Evolutionary conservation across 1,140 invertebrate genomes (phyloP).

Genomic region (Drosophila guanche): DNA sequence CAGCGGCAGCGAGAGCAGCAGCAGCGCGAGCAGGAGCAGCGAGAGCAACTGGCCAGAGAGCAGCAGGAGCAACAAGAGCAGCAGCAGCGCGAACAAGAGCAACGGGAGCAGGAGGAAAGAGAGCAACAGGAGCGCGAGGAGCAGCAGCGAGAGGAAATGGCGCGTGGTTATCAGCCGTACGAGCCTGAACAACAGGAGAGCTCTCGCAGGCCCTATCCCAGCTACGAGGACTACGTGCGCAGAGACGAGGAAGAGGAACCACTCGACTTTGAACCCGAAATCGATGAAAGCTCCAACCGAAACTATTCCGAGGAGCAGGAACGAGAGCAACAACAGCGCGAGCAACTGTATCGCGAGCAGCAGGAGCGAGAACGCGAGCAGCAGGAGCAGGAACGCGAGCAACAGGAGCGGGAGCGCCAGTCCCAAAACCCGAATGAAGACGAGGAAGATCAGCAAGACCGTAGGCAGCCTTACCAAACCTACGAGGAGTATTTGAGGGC

Average conservation of each 20-base stretch:
- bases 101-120: constrained; percentile 24
- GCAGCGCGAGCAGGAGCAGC: constrained; percentile 4
- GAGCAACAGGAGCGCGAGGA: constrained; percentile 37
- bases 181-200: constrained; percentile 4
- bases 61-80: constrained; percentile 8
- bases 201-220: constrained; percentile 2
- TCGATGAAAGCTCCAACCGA: not conserved
- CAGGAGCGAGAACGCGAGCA: not conserved
- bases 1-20: constrained; percentile 6
- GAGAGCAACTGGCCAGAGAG: constrained; percentile 4
- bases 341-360: constrained; percentile 23
- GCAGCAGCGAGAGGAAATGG: constrained; percentile 14
- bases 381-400: constrained; percentile 3
- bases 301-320: constrained; percentile 23
- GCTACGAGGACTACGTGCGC: constrained; percentile 10
- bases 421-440: not conserved
- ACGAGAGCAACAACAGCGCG: constrained; percentile 7
- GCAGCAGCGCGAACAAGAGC: constrained; percentile 10
- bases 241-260: constrained; percentile 7
- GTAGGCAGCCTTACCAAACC: not conserved
- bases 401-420: constrained; percentile 10
- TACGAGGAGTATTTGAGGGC: not conserved
- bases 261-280: not conserved
- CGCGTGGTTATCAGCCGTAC: not conserved
- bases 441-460: not conserved